A percentile compares a stretch with the other conserved stretches of the same genome.
These are phyloP conservation scores for Smithornis capensis DNA, from an alignment of 2,113 vertebrate species.

Conservation along the genomic window DNA sequence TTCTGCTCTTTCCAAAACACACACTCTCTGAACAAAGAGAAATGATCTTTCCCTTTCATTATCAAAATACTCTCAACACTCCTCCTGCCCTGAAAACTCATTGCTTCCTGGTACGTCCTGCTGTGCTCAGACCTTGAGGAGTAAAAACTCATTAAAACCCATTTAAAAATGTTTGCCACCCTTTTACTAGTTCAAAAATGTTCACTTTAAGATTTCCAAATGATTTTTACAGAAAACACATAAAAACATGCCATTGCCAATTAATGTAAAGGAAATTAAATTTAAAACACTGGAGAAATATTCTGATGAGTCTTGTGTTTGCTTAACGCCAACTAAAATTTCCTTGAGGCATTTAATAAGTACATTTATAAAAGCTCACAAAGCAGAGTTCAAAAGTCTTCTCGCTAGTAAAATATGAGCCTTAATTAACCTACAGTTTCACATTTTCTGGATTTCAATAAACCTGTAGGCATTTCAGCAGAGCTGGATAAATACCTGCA, in stretches of 20 bases:
- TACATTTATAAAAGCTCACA: conserved; percentile 65
- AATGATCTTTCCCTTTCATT: neutral
- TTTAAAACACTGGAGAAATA: conserved; percentile 46
- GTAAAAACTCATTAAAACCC: neutral
- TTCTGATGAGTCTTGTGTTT: conserved; percentile 46
- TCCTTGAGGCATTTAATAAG: conserved; percentile 65
- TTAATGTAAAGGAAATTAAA: conserved; percentile 52
- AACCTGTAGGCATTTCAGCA: conserved; percentile 62
- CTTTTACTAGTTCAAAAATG: neutral
- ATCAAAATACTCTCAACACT: neutral
- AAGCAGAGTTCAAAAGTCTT: conserved; percentile 63
- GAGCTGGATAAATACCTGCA: conserved; percentile 70
- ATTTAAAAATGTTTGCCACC: neutral
- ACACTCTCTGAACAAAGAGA: neutral
- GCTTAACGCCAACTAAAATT: conserved; percentile 37
- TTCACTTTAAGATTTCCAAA: neutral
- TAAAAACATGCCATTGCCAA: neutral
- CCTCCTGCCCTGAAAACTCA: neutral
- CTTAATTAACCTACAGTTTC: conserved; percentile 68
- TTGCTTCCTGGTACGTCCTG: neutral
- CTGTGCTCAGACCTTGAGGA: neutral
- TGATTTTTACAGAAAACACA: conserved; percentile 22
- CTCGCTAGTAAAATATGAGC: conserved; percentile 58
- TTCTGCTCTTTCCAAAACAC: neutral
- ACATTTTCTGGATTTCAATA: conserved; percentile 68